Evolutionary conservation across 2,888 invertebrate species (phyloP), one percentile per base, ranked within the genome.

Genomic region (Phortica magna): DNA sequence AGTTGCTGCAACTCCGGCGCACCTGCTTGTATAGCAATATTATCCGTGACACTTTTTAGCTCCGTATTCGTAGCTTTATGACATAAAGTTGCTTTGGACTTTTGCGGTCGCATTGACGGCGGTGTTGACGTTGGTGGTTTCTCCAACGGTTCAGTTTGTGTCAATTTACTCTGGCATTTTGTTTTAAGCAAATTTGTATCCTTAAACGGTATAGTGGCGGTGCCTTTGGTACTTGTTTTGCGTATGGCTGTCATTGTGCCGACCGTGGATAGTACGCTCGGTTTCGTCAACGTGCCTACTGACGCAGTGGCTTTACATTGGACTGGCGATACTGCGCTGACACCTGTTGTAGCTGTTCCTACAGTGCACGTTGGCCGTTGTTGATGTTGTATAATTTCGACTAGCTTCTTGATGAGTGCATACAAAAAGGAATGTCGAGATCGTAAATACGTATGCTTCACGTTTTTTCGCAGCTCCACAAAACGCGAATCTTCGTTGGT

Each of bases 351-450:
- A 6, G 19, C 39, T 41, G 53, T 0, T 14, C 64, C 9, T 5
- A 59, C 57, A 61, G 68, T 59, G 42, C 41, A 59, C 17, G 7
- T 6, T 22, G 61, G n/a, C 0, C n/a, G 53, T 4, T 43, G 55
- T 17, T n/a, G 42, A n/a, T 72, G 53, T 73, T 72, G 39, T 9
- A 12, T 71, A 7, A 67, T 53, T n/a, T 76, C 76, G 57, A 77
- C 31, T 59, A 85, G 71, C 2, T 73, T 59, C 12, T 80, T 53
- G 14, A 86, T 64, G 17, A 81, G 61, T 7, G 74, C 48, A n/a
- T 77, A 43, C 22, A 83, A 67, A 72, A 83, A 57, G 1, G 82
- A 81, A 1, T 78, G 64, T 19, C 74, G 73, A 10, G 81, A 55
- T 61, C 80, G 74, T 14, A 42, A 72, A 67, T 85, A 85, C 12